Evolutionary conservation across 2,888 invertebrate species (phyloP).

Genomic region (Prosapia bicincta): DNA sequence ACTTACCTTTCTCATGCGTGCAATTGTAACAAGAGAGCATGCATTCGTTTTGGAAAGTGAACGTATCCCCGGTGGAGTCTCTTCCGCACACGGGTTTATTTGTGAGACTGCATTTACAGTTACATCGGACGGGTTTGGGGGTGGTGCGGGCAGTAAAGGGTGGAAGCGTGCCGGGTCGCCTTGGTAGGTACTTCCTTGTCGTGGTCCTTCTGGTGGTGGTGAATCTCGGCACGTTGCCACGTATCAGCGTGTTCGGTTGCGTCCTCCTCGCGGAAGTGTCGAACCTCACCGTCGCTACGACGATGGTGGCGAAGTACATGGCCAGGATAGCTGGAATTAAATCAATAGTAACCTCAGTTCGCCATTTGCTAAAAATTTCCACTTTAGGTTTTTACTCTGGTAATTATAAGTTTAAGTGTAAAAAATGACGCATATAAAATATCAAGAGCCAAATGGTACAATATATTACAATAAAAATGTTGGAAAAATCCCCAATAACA

Average conservation of each 20-base stretch:
- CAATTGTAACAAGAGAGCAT: neutral
- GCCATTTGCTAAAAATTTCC: no score
- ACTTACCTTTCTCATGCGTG: neutral
- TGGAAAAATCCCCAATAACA: no score
- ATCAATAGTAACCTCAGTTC: no score
- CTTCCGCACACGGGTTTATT: neutral
- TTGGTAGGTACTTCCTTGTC: neutral
- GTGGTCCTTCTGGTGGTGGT: neutral
- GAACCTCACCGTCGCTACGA: no score
- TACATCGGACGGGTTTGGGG: neutral
- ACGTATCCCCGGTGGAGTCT: neutral
- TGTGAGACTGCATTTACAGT: neutral
- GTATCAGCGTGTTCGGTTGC: neutral
- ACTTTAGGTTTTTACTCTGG: no score
- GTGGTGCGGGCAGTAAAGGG: neutral
- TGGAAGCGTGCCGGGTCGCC: neutral
- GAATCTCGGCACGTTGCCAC: neutral
- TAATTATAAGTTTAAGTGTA: no score
- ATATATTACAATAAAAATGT: no score
- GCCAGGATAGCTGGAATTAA: no score
- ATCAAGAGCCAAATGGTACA: no score
- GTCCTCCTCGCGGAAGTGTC: neutral
- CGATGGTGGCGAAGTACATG: no score
- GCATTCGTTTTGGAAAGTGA: neutral
- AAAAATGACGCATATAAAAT: no score